Conservation (phyloP, 1,140 invertebrate species). For the Helicoverpa armigera region DNA sequence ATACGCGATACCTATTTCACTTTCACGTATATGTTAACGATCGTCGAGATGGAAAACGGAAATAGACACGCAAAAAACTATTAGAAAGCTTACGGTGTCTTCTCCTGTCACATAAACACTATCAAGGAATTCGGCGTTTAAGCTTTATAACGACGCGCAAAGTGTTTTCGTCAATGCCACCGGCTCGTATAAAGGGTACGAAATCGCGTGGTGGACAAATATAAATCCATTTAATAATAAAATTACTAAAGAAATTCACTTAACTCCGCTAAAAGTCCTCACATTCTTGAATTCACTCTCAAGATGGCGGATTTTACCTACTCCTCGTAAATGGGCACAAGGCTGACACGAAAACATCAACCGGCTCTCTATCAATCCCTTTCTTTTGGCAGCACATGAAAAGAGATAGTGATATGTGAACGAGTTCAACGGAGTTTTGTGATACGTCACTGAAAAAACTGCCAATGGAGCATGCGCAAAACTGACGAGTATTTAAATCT, state of each 20-base stretch:
- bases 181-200: conserved; percentile 63
- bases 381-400: conserved; percentile 76
- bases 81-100: conserved; percentile 86
- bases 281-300: conserved; percentile 86
- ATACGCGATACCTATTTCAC: conserved; percentile 74
- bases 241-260: conserved; percentile 83
- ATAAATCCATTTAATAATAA: conserved; percentile 82
- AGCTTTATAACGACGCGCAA: conserved; percentile 70
- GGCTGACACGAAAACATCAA: conserved; percentile 87
- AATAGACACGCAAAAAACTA: conserved; percentile 86
- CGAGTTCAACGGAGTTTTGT: conserved; percentile 77
- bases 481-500: conserved; percentile 64
- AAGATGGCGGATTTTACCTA: conserved; percentile 87
- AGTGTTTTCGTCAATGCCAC: conserved; percentile 72
- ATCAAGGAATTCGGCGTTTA: conserved; percentile 83
- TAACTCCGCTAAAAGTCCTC: conserved; percentile 84
- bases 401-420: conserved; percentile 81
- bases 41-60: conserved; percentile 84
- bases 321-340: conserved; percentile 86
- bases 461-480: conserved; percentile 83
- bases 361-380: conserved; percentile 83
- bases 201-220: conserved; percentile 69
- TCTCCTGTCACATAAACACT: conserved; percentile 87
- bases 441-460: conserved; percentile 83
- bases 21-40: conserved; percentile 83